Percentiles rank a stretch among this genome's conserved stretches.
phyloP scores from a whole-genome alignment of 2,113 vertebrate species.

The Amazona guildingii region DNA sequence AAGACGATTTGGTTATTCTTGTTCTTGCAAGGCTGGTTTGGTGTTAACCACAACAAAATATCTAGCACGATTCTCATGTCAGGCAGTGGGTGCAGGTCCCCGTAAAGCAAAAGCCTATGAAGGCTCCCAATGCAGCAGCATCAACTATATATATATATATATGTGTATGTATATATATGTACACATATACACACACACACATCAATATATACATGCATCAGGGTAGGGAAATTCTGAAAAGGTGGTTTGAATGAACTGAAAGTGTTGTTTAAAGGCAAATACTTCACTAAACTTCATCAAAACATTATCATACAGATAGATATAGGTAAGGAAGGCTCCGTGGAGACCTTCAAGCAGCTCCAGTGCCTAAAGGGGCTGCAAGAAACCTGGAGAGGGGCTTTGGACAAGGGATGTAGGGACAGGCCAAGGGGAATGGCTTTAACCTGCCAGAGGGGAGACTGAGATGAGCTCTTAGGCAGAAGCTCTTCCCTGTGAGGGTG shows the following conservation, averaged over 20 bases:
- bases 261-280: not conserved
- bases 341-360: not conserved
- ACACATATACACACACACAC: fast-evolving
- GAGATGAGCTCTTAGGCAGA: not conserved
- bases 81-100: fast-evolving
- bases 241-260: not conserved
- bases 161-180: too few relatives aligned
- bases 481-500: too few relatives aligned
- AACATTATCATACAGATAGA: not conserved
- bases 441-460: not conserved
- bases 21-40: not conserved
- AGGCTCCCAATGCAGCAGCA: not conserved
- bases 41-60: not conserved
- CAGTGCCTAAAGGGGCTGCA: not conserved
- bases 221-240: not conserved
- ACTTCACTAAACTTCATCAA: not conserved
- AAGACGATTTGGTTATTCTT: fast-evolving
- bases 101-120: not conserved
- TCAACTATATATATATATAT: not conserved
- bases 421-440: not conserved
- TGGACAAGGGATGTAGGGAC: not conserved
- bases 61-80: fast-evolving
- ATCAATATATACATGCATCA: not conserved
- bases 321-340: not conserved
- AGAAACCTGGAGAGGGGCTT: not conserved